Base-by-base conservation (phyloP, 1,140 invertebrate species). In the Drosophila rufa region DNA sequence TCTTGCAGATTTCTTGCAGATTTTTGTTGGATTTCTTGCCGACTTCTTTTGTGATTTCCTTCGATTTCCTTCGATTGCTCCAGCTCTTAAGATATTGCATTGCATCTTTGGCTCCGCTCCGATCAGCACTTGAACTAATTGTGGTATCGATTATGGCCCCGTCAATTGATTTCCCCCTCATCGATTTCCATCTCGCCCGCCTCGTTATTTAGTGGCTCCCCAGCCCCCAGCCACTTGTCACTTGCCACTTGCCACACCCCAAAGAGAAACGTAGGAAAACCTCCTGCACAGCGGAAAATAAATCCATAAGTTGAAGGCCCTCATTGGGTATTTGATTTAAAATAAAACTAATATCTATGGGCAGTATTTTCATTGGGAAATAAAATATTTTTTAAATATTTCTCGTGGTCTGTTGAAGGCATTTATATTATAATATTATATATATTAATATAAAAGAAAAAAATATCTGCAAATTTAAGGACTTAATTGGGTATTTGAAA, bases 61-160 rank as follows among this genome's bases (percentile, higher is more conserved):
- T 25, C 11, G 43, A 56, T 65, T 65, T 47, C 58, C 11, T 62
- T 30, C 19, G n/a, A 38, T 22, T 9, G 40, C 40, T 7, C 43
- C 43, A 43, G 38, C 46, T 69, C 66, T 69, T 69, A 14, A 61
- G 19, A 59, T 64, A 80, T 84, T 80, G 64, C 77, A 83, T 83
- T 83, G 80, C 71, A 80, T 76, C 46, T 73, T 30, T 22, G 70
- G 27, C 27, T 6, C 27, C 27, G 61, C 58, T 74, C 43, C 65
- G 60, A 51, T 58, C 53, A 42, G 58, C 70, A 74, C 57, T 77
- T 86, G 75, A 25, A 67, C 80, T 82, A 86, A 86, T 86, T 86
- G 82, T 77, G 82, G 82, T 79, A 66, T 79, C 75, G 85, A 87
- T 85, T 86, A 85, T 85, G 66, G 69, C 83, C 83, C 46, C 74